Percentiles rank a stretch among this genome's conserved stretches.
phyloP scores from a whole-genome alignment of 2,888 invertebrate species.

The Conchocele bisecta region DNA sequence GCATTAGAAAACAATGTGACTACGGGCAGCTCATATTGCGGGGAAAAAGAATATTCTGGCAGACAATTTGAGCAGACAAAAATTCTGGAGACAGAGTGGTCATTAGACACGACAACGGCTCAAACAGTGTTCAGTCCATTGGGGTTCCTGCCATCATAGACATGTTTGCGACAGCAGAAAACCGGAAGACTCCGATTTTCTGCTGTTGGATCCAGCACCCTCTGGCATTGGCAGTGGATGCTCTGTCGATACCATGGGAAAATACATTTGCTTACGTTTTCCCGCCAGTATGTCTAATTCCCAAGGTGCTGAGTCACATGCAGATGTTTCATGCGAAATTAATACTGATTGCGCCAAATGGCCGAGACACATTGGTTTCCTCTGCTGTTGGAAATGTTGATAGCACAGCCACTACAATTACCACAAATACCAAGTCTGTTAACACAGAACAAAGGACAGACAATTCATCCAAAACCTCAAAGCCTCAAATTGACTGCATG shows the following conservation, averaged over 20 bases:
- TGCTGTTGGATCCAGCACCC: slow-evolving; percentile 33
- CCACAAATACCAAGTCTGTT: slow-evolving; percentile 24
- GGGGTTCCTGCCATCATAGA: slow-evolving; percentile 19
- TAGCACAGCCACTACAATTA: slow-evolving; percentile 19
- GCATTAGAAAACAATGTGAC: background rate
- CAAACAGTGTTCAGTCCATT: slow-evolving; percentile 1
- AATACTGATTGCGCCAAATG: slow-evolving; percentile 58
- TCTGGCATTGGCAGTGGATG: slow-evolving; percentile 42
- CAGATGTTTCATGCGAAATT: slow-evolving; percentile 30
- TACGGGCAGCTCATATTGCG: slow-evolving; percentile 26
- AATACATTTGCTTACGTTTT: slow-evolving; percentile 49
- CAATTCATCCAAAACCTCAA: slow-evolving; percentile 43
- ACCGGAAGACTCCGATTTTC: slow-evolving; percentile 29
- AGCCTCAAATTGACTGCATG: slow-evolving; percentile 45
- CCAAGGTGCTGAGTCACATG: slow-evolving; percentile 38
- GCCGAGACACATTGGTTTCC: slow-evolving; percentile 12
- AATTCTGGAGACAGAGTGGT: slow-evolving; percentile 31
- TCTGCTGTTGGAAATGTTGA: slow-evolving; percentile 6
- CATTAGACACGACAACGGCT: slow-evolving; percentile 14
- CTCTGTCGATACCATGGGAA: slow-evolving; percentile 42
- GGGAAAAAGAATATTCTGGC: slow-evolving; percentile 21
- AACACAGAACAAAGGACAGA: slow-evolving; percentile 21
- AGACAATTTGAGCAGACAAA: slow-evolving; percentile 20
- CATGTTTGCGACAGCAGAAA: slow-evolving; percentile 33
- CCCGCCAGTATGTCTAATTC: slow-evolving; percentile 42